Conservation (phyloP, 2,797 vertebrate species). For the Gymnocypris eckloni region DNA sequence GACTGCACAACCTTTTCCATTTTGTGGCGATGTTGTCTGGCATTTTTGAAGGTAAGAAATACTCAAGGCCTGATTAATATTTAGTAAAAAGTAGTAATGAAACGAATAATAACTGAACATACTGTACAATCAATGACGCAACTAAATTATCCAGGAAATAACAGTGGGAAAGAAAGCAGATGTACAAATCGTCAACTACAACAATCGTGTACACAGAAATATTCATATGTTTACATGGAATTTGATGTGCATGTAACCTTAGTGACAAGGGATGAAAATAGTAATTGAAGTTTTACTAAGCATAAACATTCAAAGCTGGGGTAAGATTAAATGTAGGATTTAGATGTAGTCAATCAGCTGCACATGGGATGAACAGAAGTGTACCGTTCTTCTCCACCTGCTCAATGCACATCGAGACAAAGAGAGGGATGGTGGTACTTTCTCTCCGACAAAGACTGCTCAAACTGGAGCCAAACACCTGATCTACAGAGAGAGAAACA, state of each 20-base stretch:
- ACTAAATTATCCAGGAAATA: not conserved
- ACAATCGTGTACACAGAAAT: too few relatives aligned
- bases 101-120: not conserved
- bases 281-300: not conserved
- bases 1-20: not conserved
- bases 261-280: not conserved
- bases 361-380: not conserved
- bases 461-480: constrained; percentile 87
- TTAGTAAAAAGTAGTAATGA: not conserved
- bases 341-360: not conserved
- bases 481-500: constrained; percentile 72
- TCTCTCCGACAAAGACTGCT: constrained; percentile 86
- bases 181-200: not conserved
- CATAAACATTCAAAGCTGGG: not conserved
- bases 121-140: not conserved
- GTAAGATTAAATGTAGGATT: not conserved
- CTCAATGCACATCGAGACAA: constrained; percentile 86
- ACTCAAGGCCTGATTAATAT: not conserved
- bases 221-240: not conserved
- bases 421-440: constrained; percentile 82
- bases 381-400: constrained; percentile 86
- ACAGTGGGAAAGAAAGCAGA: not conserved
- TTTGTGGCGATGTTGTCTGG: not conserved
- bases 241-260: not conserved
- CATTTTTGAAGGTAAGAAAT: not conserved